A percentile compares a stretch with the other conserved stretches of the same genome.
These are phyloP conservation scores for Epinephelus fuscoguttatus DNA, from an alignment of 2,113 vertebrate species.

Conservation along the genomic window DNA sequence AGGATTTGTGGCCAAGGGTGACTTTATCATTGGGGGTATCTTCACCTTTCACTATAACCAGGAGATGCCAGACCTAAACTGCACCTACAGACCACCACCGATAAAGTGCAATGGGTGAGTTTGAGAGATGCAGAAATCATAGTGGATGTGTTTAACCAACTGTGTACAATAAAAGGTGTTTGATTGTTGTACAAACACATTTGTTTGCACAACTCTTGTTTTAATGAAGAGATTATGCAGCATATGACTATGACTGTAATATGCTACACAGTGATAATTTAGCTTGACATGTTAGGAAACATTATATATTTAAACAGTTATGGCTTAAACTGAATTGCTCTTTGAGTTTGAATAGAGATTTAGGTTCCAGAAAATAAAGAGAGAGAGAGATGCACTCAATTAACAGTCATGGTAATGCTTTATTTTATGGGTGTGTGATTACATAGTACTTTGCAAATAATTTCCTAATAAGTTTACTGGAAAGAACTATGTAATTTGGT, in stretches of 20 bases:
- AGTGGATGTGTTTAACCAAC: background rate
- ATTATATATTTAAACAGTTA: background rate
- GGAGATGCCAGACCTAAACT: conserved; percentile 78
- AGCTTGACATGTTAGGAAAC: background rate
- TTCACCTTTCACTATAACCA: conserved; percentile 75
- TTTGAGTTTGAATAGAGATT: background rate
- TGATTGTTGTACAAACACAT: background rate
- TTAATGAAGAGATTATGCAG: background rate
- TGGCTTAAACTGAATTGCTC: background rate
- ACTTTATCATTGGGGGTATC: conserved; percentile 68
- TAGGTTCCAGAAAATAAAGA: background rate
- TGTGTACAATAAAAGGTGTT: background rate
- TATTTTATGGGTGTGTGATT: background rate
- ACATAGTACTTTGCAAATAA: background rate
- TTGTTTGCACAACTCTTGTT: background rate
- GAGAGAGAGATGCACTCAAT: too few species aligned
- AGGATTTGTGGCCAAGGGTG: conserved; percentile 49
- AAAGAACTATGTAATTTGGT: background rate
- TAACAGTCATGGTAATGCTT: background rate
- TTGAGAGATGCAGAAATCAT: background rate
- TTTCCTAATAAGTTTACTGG: background rate
- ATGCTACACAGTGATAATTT: background rate
- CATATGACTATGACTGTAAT: background rate
- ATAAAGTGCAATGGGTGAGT: conserved; percentile 83
- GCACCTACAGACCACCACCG: conserved; percentile 70